phyloP scores from a whole-genome alignment of 2,113 vertebrate species.

The Smithornis capensis region DNA sequence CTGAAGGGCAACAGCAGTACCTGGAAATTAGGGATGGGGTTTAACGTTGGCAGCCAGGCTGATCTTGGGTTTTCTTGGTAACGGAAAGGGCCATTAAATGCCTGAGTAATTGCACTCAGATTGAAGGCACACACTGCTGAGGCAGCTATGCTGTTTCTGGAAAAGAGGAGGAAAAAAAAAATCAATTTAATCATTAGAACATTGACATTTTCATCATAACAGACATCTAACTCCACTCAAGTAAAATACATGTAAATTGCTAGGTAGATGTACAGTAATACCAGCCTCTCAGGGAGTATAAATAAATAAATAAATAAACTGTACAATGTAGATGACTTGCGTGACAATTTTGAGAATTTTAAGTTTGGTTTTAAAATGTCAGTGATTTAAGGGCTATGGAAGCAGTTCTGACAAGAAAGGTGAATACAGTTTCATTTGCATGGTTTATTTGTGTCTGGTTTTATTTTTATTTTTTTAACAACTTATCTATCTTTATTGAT shows the following conservation, averaged over 20 bases:
- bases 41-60: conserved; percentile 91
- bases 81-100: conserved; percentile 94
- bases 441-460: conserved; percentile 22
- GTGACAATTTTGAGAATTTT: conserved; percentile 21
- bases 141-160: conserved; percentile 95
- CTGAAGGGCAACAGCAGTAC: conserved; percentile 61
- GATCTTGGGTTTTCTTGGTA: conserved; percentile 97
- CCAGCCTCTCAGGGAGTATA: neutral
- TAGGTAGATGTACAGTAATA: conserved; percentile 1
- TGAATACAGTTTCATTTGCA: conserved; percentile 51
- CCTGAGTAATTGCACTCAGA: conserved; percentile 94
- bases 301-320: conserved; percentile 31
- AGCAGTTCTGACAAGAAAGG: conserved; percentile 50
- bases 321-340: neutral
- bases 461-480: conserved; percentile 17
- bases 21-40: conserved; percentile 96
- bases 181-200: conserved; percentile 64
- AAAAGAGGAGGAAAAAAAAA: conserved; percentile 39
- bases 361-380: neutral
- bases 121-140: conserved; percentile 98
- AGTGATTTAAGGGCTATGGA: conserved; percentile 30
- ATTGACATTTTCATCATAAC: conserved; percentile 61
- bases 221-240: conserved; percentile 34
- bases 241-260: conserved; percentile 55
- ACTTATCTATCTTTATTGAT: conserved; percentile 11